Conservation (phyloP, 1,140 invertebrate genomes). For the Ceratina australensis region DNA sequence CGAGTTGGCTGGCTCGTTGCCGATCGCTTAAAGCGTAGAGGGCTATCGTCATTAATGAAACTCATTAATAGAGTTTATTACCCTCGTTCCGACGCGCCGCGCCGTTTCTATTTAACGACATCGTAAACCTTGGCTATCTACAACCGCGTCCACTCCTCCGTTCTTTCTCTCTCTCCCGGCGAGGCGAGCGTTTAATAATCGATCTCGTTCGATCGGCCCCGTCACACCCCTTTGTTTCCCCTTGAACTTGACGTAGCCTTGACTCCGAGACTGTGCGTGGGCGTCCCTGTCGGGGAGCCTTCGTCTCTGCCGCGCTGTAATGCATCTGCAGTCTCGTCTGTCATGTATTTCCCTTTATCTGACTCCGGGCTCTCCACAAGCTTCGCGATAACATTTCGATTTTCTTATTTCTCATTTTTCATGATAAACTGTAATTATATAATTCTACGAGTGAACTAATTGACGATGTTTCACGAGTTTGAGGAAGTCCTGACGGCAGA, state of each 20-base stretch:
- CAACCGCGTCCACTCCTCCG: too few species aligned
- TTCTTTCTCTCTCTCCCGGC: neutral
- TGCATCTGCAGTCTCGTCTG: neutral
- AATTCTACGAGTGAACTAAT: too few species aligned
- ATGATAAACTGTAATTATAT: too few species aligned
- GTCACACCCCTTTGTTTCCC: slow-evolving; percentile 2
- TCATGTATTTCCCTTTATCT: slow-evolving; percentile 4
- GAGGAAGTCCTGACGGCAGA: too few species aligned
- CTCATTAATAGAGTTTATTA: slow-evolving; percentile 43
- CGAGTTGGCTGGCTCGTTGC: neutral
- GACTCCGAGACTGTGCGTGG: slow-evolving; percentile 45
- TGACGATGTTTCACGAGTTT: too few species aligned
- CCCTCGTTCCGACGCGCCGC: neutral
- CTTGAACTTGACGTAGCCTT: slow-evolving; percentile 51
- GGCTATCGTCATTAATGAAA: slow-evolving; percentile 22
- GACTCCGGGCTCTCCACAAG: slow-evolving; percentile 1
- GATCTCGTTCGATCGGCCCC: slow-evolving; percentile 33
- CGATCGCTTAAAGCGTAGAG: slow-evolving; percentile 1
- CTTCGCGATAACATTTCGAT: slow-evolving; percentile 10
- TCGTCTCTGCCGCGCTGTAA: neutral
- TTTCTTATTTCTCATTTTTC: too few species aligned
- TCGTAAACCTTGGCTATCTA: slow-evolving; percentile 23
- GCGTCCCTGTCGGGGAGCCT: slow-evolving; percentile 14
- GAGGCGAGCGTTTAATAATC: slow-evolving; percentile 20
- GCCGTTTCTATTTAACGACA: slow-evolving; percentile 30